Base-by-base conservation (phyloP, 2,797 vertebrate genomes). In the Alectoris magna region DNA sequence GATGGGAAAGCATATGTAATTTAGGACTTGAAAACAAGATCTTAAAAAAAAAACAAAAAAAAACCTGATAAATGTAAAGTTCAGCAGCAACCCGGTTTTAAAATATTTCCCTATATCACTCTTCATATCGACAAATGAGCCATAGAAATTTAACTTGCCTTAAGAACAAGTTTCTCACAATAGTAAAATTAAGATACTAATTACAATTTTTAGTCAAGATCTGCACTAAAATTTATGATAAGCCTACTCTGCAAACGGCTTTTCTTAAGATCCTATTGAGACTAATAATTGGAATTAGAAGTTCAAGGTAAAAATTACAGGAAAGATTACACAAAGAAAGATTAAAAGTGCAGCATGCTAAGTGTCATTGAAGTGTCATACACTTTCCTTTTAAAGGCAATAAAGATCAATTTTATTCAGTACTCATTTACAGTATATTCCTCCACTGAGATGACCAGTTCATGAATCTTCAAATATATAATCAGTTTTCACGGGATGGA, bases 221-320 rank as follows among this genome's bases (percentile, higher is more conserved):
- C 7, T 64, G 22, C 8, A 19, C 27, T 51, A 38, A 59, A 81
- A 77, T 87, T 92, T 90, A 66, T 70, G 44, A 74, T 60, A 91
- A 95, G 63, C 9, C 12, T 74, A 86, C 85, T 80, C 49, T 72
- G 44, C 62, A 85, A 82, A 41, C 26, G 44, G 10, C 17, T 92
- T 92, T 88, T 85, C 62, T 93, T 15, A 87, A 55, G 31, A 68
- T 69, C 80, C 46, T 70, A 55, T n/a, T 43, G 23, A 71, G 87
- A 80, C 29, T 76, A 77, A 44, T 71, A 84, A 76, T 18, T 84
- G 39, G 66, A 87, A 84, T 44, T 22, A 90, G 82, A 84, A 87
- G 22, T 41, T 53, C 64, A 73, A 77, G 44, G 38, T 46, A 46
- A 77, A 63, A 43, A 82, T 82, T 82, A 70, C 31, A 60, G 26